Base-by-base conservation (phyloP, 2,113 vertebrate genomes). In the Lophochroa leadbeateri region DNA sequence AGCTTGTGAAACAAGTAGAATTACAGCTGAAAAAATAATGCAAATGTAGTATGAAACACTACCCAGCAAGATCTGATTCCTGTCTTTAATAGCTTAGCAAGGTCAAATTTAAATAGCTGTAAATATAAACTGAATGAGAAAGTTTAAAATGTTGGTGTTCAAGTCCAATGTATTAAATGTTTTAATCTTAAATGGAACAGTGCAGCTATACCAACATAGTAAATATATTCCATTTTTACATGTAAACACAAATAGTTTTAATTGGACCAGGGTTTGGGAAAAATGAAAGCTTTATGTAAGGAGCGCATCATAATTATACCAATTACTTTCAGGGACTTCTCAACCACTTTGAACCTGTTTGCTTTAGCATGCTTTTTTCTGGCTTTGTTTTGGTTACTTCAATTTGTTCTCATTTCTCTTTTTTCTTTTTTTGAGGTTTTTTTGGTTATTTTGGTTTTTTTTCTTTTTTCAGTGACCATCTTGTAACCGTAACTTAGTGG, bases 401-500 rank as follows among this genome's bases (percentile, higher is more conserved):
- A 58, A 44, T 72, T 90, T 89, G 4, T 93, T 74, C 31, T 63
- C 3, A 7, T 50, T 87, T 58, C 10, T 79, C 33, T 50, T 69
- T 35, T 57, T 57, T 57, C 8, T 57, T 57, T 57, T 57, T n/a
- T n/a, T n/a, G 55, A n/a, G 58, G 2, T 52, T 24, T 15, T 41
- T 49, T 35, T 58, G 6, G 16, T 61, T 41, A 17, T 90, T 70
- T 72, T 21, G 52, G 18, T 8, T 47, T 63, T n/a, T 28, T 43
- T 43, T 31, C 28, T 23, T 63, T 58, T 41, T 57, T 14, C 27
- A 35, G 16, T 47, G 18, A 84, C 92, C 71, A 76, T 92, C 72
- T 92, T 95, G 94, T 94, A 92, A 69, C n/a, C 49, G 24, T 96
- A 94, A 96, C 95, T 95, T 96, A 96, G 90, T 89, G 97, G 95